Percentiles rank a stretch among this genome's conserved stretches.
Conservation (phyloP, 2,113 vertebrate species). For the Cinclus cinclus region DNA sequence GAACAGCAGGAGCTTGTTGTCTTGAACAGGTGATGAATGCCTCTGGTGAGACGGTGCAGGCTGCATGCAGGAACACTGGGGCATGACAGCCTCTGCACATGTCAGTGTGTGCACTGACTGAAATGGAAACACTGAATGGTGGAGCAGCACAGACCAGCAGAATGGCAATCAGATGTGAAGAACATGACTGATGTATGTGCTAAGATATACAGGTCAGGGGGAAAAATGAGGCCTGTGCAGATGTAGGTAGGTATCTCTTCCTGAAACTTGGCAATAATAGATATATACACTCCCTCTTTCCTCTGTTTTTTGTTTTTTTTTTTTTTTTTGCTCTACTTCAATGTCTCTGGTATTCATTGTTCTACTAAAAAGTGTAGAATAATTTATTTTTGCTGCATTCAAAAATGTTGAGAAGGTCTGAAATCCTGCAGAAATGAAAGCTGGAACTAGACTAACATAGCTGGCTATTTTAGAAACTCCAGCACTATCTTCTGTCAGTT, state of each 20-base stretch:
- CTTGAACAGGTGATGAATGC: background rate
- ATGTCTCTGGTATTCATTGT: background rate
- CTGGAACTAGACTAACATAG: background rate
- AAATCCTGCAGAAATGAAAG: background rate
- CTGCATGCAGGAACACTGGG: background rate
- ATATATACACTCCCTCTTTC: background rate
- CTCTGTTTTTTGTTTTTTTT: background rate
- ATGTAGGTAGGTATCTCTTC: background rate
- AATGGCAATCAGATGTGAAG: background rate
- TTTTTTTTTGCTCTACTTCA: background rate
- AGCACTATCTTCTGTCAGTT: background rate
- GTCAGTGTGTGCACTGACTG: background rate
- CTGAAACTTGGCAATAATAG: background rate
- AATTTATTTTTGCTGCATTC: background rate
- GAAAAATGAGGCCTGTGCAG: background rate
- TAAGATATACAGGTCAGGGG: background rate
- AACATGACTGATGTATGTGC: background rate
- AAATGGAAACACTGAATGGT: background rate
- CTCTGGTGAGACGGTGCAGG: background rate
- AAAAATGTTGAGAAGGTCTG: background rate
- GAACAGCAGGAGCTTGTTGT: background rate
- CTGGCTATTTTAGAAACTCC: background rate
- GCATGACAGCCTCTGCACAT: background rate
- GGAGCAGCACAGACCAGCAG: background rate
- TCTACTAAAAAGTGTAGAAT: background rate